These are phyloP conservation scores for Ophion obscuratus DNA, from an alignment of 2,888 invertebrate species.

Conservation along the genomic window DNA sequence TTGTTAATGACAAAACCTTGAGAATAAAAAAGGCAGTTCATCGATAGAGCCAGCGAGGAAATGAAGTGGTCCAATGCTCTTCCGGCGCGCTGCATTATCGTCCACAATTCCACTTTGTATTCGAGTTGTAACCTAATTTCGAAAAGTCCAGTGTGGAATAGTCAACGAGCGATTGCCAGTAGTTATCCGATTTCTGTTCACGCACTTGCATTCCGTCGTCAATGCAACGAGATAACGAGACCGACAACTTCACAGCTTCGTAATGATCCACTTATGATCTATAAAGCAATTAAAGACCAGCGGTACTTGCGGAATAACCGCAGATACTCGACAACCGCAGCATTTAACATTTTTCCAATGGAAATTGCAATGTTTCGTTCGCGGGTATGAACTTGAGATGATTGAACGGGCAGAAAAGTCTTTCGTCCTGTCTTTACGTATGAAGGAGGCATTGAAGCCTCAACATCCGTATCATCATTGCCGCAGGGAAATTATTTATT, in stretches of 20 bases:
- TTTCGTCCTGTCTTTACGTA: neutral
- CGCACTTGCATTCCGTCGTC: conserved; percentile 5
- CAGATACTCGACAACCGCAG: neutral
- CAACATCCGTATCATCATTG: neutral
- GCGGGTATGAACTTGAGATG: neutral
- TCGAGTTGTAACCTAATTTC: conserved; percentile 46
- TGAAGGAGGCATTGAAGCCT: neutral
- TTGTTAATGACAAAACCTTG: conserved; percentile 43
- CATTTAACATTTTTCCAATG: neutral
- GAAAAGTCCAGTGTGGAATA: conserved; percentile 18
- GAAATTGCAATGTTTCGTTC: too few relatives aligned
- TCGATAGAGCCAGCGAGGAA: neutral
- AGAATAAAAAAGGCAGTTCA: conserved; percentile 39
- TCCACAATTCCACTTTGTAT: conserved; percentile 24
- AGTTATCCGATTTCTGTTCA: conserved; percentile 34
- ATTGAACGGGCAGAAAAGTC: neutral
- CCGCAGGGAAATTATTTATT: conserved; percentile 1
- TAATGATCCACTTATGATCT: neutral
- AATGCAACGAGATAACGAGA: conserved; percentile 32
- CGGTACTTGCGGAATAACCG: neutral
- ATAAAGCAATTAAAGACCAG: neutral
- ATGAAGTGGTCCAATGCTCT: conserved; percentile 43
- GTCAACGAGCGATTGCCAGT: conserved; percentile 17
- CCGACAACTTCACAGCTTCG: conserved; percentile 1
- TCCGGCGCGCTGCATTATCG: conserved; percentile 42